Conservation (phyloP, 2,797 vertebrate species). For the Ambastaia sidthimunki region DNA sequence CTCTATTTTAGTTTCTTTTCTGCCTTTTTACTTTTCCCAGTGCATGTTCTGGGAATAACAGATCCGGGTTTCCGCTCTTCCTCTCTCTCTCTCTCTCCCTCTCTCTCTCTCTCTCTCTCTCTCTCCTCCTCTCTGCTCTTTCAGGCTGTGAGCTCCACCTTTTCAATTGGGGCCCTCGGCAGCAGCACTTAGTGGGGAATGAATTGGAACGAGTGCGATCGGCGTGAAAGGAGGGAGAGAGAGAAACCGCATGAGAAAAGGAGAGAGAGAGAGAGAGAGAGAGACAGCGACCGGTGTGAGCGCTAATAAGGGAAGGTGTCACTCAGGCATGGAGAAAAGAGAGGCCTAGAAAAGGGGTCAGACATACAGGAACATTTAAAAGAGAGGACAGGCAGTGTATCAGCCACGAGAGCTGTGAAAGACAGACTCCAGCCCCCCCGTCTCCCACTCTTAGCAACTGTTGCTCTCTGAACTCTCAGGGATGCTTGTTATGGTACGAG, state of each 20-base stretch:
- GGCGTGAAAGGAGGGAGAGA: slow-evolving; percentile 64
- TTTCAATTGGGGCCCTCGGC: slow-evolving; percentile 79
- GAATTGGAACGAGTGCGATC: slow-evolving; percentile 82
- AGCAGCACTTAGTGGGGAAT: slow-evolving; percentile 79
- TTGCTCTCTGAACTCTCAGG: slow-evolving; percentile 38
- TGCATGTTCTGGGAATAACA: slow-evolving; percentile 53
- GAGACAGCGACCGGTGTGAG: slow-evolving; percentile 58
- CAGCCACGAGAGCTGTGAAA: slow-evolving; percentile 68
- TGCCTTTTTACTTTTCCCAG: slow-evolving; percentile 24
- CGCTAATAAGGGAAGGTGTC: slow-evolving; percentile 71
- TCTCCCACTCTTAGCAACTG: slow-evolving; percentile 45
- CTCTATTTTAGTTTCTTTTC: slow-evolving; percentile 39
- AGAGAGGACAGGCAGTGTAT: slow-evolving; percentile 61
- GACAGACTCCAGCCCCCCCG: slow-evolving; percentile 56
- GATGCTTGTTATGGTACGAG: slow-evolving; percentile 28
- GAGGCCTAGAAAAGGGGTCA: slow-evolving; percentile 67
- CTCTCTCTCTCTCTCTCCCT: slow-evolving; percentile 10
- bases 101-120: slow-evolving; percentile 40
- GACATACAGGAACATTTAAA: slow-evolving; percentile 67
- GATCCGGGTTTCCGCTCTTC: slow-evolving; percentile 49
- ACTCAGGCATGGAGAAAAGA: slow-evolving; percentile 74
- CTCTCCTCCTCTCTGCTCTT: slow-evolving; percentile 64
- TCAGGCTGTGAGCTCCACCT: slow-evolving; percentile 81
- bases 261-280: slow-evolving; percentile 27
- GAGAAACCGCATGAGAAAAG: slow-evolving; percentile 57